Evolutionary conservation across 2,888 invertebrate species (phyloP), one percentile per base, ranked within the genome.

Genomic region (Drosophila kanekoi): DNA sequence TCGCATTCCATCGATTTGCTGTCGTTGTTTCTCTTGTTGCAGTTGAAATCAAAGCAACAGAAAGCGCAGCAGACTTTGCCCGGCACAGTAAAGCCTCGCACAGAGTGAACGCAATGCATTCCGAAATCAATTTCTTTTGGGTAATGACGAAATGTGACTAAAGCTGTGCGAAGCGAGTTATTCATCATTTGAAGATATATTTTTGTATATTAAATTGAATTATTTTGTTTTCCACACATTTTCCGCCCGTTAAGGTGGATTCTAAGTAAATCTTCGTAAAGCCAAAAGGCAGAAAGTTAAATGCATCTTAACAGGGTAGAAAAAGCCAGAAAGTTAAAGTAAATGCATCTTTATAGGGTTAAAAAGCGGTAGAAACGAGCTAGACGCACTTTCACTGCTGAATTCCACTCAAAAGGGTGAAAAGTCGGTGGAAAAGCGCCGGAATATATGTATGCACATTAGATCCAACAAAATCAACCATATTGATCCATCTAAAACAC

Each of bases 1-100:
- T 86, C 77, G 47, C 89, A 88, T 86, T 82, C 71, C 89, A 83
- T 69, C 69, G 89, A 86, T 76, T 86, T 71, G 61, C 47, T 53
- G 33, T 54, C 43, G 44, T 35, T 44, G 47, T 62, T 48, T 53
- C 38, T 47, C 23, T 71, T 38, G 32, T 38, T 68, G 61, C 59
- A 72, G 61, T 64, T 60, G 49, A 54, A 68, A 58, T 35, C 41
- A 20, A 23, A 23, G 23, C 52, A 53, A 23, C 56, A 45, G 14
- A 78, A 58, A 53, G 33, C 49, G 18, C 47, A 43, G 47, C 59
- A 37, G 63, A 63, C 41, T 78, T 67, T 57, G 66, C 16, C 20
- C 20, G n/a, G 4, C 35, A 33, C 13, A 44, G 32, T 56, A 20
- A 43, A 37, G n/a, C 16, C 20, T 44, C 32, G 43, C 35, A 4